Percentiles rank a stretch among this genome's conserved stretches.
Conservation (phyloP, 2,797 vertebrate species). For the Australoheros facetus region DNA sequence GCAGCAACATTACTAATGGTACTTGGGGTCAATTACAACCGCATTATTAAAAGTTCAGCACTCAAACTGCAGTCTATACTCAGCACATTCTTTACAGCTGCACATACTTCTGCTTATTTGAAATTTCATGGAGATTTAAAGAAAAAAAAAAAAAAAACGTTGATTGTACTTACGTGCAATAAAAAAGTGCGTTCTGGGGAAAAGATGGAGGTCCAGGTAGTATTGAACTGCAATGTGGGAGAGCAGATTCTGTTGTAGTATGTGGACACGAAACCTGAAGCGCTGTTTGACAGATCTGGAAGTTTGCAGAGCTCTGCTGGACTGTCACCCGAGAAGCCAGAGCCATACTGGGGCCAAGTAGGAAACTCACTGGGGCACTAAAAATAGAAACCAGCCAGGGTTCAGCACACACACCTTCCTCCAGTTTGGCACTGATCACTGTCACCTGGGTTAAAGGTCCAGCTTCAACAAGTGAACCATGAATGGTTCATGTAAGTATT, state of each 20-base stretch:
- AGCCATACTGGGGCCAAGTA: slow-evolving; percentile 34
- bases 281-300: slow-evolving; percentile 37
- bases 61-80: background rate
- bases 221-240: slow-evolving; percentile 15
- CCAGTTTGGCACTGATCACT: slow-evolving; percentile 8
- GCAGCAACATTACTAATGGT: background rate
- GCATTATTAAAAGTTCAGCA: background rate
- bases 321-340: slow-evolving; percentile 63
- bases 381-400: slow-evolving; percentile 70
- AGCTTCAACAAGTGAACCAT: background rate
- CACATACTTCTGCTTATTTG: background rate
- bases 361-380: slow-evolving; percentile 47
- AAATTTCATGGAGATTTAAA: background rate
- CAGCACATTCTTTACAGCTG: background rate
- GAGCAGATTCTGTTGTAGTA: slow-evolving; percentile 12
- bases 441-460: slow-evolving; percentile 38
- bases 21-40: background rate
- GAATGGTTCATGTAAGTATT: background rate
- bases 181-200: background rate
- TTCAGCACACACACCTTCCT: slow-evolving; percentile 17
- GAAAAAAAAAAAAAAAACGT: background rate
- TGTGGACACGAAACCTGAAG: slow-evolving; percentile 40
- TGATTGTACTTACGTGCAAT: slow-evolving; percentile 63
- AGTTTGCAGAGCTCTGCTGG: slow-evolving; percentile 35
- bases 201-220: slow-evolving; percentile 23